These are phyloP conservation scores for Nansenia antarctica DNA, from an alignment of 2,113 vertebrate species.

Conservation along the genomic window DNA sequence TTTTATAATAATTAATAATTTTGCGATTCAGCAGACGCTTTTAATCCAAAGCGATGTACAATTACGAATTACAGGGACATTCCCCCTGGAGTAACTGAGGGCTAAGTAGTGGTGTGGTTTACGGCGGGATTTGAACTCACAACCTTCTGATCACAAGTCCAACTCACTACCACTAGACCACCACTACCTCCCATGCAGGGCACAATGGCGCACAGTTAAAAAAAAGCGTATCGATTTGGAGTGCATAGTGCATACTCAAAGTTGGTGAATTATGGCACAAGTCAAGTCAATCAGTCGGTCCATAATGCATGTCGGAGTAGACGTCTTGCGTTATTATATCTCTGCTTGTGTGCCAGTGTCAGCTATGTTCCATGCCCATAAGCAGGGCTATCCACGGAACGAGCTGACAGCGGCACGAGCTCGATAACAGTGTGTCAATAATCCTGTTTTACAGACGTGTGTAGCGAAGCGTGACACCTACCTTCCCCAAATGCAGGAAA, in stretches of 20 bases:
- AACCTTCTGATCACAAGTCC: too few relatives aligned
- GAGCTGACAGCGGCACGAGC: conserved; percentile 22
- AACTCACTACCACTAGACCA: too few relatives aligned
- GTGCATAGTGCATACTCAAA: background rate
- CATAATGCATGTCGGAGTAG: background rate
- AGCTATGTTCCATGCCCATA: conserved; percentile 43
- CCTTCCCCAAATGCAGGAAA: conserved; percentile 50
- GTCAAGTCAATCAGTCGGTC: background rate
- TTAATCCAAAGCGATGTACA: too few relatives aligned
- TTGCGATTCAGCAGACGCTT: too few relatives aligned
- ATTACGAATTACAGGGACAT: background rate
- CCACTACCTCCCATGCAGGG: too few relatives aligned
- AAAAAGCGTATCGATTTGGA: too few relatives aligned
- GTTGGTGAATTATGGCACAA: background rate
- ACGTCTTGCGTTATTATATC: conserved; percentile 14
- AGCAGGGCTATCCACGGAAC: conserved; percentile 39
- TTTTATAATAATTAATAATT: too few relatives aligned
- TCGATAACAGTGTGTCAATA: background rate
- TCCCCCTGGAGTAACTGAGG: too few relatives aligned
- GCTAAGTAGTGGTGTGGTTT: too few relatives aligned
- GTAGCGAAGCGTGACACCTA: conserved; percentile 40
- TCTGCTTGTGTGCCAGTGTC: conserved; percentile 33
- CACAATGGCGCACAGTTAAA: too few relatives aligned
- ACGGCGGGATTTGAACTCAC: too few relatives aligned
- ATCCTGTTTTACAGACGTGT: background rate